phyloP scores from a whole-genome alignment of 2,113 vertebrate genomes.

The Muntiacus muntjak region DNA sequence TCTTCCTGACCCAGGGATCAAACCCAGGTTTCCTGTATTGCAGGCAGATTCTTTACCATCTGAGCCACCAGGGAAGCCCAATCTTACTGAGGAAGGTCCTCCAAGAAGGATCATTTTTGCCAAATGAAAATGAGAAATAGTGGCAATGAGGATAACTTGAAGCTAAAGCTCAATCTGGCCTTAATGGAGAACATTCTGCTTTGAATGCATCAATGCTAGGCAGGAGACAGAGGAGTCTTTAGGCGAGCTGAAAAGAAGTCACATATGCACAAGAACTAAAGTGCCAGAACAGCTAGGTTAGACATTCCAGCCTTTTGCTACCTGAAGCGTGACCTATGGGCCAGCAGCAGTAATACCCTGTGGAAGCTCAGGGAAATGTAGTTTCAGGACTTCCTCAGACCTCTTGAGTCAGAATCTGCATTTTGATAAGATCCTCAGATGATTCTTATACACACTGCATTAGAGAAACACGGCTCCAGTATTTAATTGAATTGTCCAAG shows the following conservation, averaged over 20 bases:
- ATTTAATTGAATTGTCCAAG: background rate
- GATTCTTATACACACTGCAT: rapidly evolving
- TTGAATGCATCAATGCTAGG: background rate
- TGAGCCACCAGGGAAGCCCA: background rate
- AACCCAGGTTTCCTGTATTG: background rate
- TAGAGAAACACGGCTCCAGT: background rate
- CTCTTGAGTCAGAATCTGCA: background rate
- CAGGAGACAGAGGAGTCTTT: background rate
- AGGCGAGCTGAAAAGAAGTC: background rate
- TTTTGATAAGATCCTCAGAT: background rate
- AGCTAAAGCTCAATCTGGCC: background rate
- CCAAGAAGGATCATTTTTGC: background rate
- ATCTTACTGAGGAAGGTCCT: background rate
- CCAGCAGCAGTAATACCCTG: background rate
- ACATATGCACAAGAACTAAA: background rate
- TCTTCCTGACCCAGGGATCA: background rate
- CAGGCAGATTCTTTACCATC: background rate
- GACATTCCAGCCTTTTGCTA: background rate
- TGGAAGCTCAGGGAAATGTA: background rate
- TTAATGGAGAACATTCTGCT: background rate
- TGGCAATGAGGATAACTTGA: background rate
- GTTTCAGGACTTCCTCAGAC: background rate
- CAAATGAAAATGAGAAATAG: background rate
- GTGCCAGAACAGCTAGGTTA: background rate
- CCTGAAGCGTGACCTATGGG: background rate